Conservation (phyloP, 2,797 vertebrate species). For the Falco biarmicus region DNA sequence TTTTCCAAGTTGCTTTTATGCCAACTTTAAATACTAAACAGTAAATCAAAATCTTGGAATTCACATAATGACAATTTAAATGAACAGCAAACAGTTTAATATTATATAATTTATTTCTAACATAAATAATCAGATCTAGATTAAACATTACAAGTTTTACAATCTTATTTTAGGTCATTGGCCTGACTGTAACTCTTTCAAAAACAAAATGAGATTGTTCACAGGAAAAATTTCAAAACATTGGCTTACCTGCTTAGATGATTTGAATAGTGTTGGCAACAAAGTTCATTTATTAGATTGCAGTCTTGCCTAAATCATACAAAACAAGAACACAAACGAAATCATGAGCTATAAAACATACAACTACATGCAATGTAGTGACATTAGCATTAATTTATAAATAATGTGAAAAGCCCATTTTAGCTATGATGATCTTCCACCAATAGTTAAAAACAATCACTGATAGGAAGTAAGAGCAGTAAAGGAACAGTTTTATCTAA, state of each 20-base stretch:
- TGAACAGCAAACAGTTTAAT: not conserved
- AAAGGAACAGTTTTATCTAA: not conserved
- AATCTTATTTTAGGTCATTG: not conserved
- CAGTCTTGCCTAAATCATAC: constrained; percentile 80
- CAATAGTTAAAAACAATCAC: not conserved
- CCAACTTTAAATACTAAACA: not conserved
- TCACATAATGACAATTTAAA: not conserved
- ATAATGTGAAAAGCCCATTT: not conserved
- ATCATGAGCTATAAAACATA: not conserved
- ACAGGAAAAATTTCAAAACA: not conserved
- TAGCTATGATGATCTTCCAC: not conserved
- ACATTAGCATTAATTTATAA: not conserved
- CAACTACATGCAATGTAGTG: not conserved
- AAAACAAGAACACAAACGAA: not conserved
- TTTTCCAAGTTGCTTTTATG: not conserved
- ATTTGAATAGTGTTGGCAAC: constrained; percentile 79
- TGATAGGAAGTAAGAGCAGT: not conserved
- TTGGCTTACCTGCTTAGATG: constrained; percentile 78
- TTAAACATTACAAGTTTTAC: not conserved
- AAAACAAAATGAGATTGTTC: not conserved
- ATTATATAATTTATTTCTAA: not conserved
- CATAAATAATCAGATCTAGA: not conserved
- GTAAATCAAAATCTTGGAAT: not conserved
- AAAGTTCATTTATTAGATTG: constrained; percentile 84
- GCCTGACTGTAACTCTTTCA: not conserved